Percentiles rank a stretch among this genome's conserved stretches.
phyloP scores from a whole-genome alignment of 2,797 vertebrate species.

The Falco columbarius region DNA sequence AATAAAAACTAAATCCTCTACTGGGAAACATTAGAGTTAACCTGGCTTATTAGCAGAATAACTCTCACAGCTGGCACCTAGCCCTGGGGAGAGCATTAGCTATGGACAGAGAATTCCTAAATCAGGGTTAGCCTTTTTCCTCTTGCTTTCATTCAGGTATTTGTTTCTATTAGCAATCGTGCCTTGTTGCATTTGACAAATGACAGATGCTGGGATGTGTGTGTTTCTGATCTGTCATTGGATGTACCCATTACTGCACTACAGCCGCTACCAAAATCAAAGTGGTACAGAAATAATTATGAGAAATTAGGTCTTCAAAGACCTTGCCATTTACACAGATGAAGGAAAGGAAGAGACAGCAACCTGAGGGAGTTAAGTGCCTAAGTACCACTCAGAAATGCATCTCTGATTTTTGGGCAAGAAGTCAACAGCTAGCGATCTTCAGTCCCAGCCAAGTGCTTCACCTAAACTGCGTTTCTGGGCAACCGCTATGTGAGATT shows the following conservation, averaged over 20 bases:
- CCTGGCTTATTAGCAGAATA: not conserved
- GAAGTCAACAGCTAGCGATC: not conserved
- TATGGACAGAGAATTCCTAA: not conserved
- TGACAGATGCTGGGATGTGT: not conserved
- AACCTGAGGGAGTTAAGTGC: not conserved
- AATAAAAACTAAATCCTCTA: not conserved
- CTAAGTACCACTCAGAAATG: not conserved
- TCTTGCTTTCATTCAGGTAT: not conserved
- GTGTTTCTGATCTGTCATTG: not conserved
- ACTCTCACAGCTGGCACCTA: not conserved
- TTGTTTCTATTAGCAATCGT: not conserved
- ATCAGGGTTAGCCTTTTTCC: not conserved
- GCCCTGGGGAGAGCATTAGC: not conserved
- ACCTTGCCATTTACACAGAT: not conserved
- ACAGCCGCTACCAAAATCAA: not conserved
- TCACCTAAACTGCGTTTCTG: not conserved
- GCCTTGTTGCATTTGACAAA: not conserved
- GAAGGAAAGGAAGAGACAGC: not conserved
- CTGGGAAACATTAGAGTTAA: not conserved
- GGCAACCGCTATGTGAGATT: not conserved
- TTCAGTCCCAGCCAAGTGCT: not conserved
- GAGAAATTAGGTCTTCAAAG: not conserved
- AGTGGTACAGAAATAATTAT: not conserved
- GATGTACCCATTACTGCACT: not conserved
- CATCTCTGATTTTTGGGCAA: not conserved